Percentiles rank a stretch among this genome's conserved stretches.
Evolutionary conservation across 2,113 vertebrate genomes (phyloP).

Genomic region (Lethenteron reissneri): DNA sequence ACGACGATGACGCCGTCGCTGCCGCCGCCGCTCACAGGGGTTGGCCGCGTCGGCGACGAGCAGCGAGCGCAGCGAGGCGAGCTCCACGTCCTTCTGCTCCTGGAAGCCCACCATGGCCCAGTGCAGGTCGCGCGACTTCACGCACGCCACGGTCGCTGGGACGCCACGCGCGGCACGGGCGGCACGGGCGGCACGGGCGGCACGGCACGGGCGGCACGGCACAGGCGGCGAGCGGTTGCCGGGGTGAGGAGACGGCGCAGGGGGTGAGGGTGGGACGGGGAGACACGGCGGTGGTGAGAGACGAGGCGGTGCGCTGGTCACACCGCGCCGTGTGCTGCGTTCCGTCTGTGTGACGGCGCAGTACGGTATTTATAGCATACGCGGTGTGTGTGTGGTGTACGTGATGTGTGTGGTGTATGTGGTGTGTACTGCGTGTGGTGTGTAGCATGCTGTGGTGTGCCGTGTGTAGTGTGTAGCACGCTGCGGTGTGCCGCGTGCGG

Average conservation of each 20-base stretch:
- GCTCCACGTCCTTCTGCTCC: constrained; percentile 5
- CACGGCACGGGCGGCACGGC: constrained; percentile 9
- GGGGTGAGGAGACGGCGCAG: not conserved
- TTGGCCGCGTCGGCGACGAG: not conserved
- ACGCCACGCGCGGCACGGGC: too few relatives aligned
- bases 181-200: too few relatives aligned
- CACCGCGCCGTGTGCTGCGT: too few relatives aligned
- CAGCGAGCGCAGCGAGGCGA: not conserved
- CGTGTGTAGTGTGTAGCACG: too few relatives aligned
- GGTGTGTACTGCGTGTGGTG: too few relatives aligned
- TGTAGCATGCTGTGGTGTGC: too few relatives aligned
- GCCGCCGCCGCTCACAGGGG: not conserved
- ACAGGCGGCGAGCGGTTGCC: not conserved
- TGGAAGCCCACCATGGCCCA: constrained; percentile 4
- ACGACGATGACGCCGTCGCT: not conserved
- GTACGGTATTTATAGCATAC: too few relatives aligned
- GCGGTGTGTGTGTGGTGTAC: too few relatives aligned
- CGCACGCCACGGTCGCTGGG: not conserved
- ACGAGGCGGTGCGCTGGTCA: too few relatives aligned
- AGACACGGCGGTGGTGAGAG: not conserved
- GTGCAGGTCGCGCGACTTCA: constrained; percentile 5
- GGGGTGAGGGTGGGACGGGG: not conserved
- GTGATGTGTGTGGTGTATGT: too few relatives aligned
- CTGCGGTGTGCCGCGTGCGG: too few relatives aligned
- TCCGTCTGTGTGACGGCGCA: too few relatives aligned